Percentiles rank a stretch among this genome's conserved stretches.
phyloP scores from a whole-genome alignment of 2,888 invertebrate species.

The Andrena minutula region DNA sequence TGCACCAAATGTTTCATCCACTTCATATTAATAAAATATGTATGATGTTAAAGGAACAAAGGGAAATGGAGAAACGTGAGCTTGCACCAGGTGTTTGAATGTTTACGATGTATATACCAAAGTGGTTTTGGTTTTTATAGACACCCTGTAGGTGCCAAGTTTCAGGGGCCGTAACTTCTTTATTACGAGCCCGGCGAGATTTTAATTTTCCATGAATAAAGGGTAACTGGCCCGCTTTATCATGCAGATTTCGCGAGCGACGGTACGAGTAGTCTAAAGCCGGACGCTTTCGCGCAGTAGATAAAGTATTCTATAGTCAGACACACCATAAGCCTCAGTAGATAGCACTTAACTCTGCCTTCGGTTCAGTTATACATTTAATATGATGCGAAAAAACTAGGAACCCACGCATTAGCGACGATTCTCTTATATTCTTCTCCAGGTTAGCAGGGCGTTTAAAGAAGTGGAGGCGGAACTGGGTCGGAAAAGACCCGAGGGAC shows the following conservation, averaged over 20 bases:
- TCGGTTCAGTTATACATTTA: no score
- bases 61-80: neutral
- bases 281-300: slow-evolving; percentile 18
- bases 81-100: neutral
- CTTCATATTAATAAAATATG: no score
- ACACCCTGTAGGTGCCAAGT: neutral
- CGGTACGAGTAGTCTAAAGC: neutral
- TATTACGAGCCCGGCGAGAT: slow-evolving; percentile 4
- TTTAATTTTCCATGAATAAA: slow-evolving; percentile 43
- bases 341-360: neutral
- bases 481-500: no score
- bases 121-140: neutral
- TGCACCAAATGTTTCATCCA: no score
- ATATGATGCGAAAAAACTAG: no score
- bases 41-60: no score
- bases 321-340: neutral
- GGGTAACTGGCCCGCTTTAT: slow-evolving; percentile 54
- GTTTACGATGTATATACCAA: neutral
- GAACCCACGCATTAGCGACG: no score
- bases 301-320: slow-evolving; percentile 30
- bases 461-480: no score
- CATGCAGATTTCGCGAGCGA: slow-evolving; percentile 40
- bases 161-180: slow-evolving; percentile 15
- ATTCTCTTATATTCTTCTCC: no score
- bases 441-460: no score